Evolutionary conservation across 2,888 invertebrate genomes (phyloP), one percentile per base, ranked within the genome.

Genomic region (Watsonalla binaria): DNA sequence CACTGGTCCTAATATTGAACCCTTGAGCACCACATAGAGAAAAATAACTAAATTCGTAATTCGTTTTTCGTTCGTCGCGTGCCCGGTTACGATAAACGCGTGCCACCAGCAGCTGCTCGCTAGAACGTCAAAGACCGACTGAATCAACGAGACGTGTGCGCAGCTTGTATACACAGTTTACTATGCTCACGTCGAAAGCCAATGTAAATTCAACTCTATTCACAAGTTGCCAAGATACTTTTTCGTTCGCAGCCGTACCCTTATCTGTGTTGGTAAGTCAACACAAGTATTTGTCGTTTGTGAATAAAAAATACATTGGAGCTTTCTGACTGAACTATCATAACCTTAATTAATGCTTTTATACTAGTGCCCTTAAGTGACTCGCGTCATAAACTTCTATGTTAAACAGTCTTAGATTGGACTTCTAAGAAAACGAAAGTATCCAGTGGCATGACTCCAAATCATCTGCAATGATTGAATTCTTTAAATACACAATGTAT

Each of bases 291-390:
- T 84, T 83, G 86, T 89, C 85, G 82, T 85, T 81, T 78, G 76
- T 79, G 88, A 84, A 76, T 83, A 85, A 86, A 86, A 85, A 86
- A 86, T 78, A 84, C 69, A 11, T 77, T 82, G 81, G 82, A 87
- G 85, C 87, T 88, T 90, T 90, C 78, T 82, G 87, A 24, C 78
- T 76, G 78, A 74, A 73, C 76, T 79, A 80, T 77, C 78, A 82
- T 87, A 89, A 80, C 86, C 85, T 87, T 89, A 90, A 89, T 90
- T 89, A 86, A 85, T 85, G 86, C 79, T 83, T 81, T 81, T 72
- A 73, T 76, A 62, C 72, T 63, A 59, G 67, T 60, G 65, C 64
- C 66, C 65, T 76, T 61, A 61, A 65, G 72, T 73, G 65, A 64
- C 70, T 74, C 52, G 53, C 51, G 47, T 58, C 53, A 61, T 57